Percentiles rank a stretch among this genome's conserved stretches.
Conservation (phyloP, 2,797 vertebrate genomes). For the Triplophysa yarkandensis region DNA sequence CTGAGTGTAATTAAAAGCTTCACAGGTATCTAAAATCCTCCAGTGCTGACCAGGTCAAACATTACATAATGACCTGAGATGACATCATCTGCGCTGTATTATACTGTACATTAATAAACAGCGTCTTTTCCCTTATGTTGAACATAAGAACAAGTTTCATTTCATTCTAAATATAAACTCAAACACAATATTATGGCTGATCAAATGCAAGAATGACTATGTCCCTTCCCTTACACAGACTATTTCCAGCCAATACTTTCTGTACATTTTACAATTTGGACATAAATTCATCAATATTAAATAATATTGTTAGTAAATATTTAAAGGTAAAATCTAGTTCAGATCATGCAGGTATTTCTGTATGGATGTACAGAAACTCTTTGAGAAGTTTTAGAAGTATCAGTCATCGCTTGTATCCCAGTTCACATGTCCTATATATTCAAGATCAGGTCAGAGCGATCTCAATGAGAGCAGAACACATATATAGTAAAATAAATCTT, state of each 20-base stretch:
- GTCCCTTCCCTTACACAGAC: too few relatives aligned
- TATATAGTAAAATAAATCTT: too few relatives aligned
- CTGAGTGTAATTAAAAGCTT: conserved; percentile 43
- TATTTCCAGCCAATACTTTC: too few relatives aligned
- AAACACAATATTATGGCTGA: too few relatives aligned
- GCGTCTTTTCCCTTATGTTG: neutral
- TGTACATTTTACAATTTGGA: too few relatives aligned
- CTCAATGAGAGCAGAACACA: neutral
- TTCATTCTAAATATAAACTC: too few relatives aligned
- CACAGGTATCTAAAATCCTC: conserved; percentile 11
- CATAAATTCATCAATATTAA: too few relatives aligned
- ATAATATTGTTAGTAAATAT: too few relatives aligned
- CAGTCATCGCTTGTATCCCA: neutral
- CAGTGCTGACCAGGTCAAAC: conserved; percentile 23
- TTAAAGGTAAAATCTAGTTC: neutral
- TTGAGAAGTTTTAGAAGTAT: neutral
- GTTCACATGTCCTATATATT: neutral
- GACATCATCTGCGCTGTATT: too few relatives aligned
- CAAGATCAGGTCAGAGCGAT: neutral
- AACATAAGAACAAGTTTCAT: neutral
- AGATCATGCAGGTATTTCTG: neutral
- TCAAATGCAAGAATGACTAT: too few relatives aligned
- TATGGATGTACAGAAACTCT: neutral
- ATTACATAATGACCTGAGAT: neutral
- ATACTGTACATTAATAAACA: too few relatives aligned